Conservation (phyloP, 2,888 invertebrate species). For the Hypselothyrea guttata region DNA sequence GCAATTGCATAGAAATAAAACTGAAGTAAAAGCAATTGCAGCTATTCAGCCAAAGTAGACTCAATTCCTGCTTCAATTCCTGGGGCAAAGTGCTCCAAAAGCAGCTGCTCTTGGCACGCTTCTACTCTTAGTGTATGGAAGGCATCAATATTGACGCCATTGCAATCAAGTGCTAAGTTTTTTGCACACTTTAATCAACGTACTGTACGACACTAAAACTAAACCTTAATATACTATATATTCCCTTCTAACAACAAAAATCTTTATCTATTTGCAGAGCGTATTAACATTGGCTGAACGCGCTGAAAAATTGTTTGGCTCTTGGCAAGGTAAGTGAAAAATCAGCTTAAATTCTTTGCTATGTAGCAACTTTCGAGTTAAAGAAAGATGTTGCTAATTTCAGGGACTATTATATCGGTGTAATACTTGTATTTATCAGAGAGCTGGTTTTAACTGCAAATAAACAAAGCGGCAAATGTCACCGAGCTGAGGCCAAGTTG, state of each 20-base stretch:
- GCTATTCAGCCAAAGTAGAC: background rate
- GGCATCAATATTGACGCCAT: constrained; percentile 43
- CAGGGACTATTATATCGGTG: no score
- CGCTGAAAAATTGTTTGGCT: constrained; percentile 12
- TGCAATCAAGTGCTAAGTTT: constrained; percentile 37
- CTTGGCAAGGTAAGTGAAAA: constrained; percentile 33
- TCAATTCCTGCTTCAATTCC: background rate
- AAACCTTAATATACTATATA: constrained; percentile 36
- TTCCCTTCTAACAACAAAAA: background rate
- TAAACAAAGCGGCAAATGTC: background rate
- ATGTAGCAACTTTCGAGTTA: no score
- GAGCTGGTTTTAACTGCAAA: no score
- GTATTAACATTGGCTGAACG: constrained; percentile 15
- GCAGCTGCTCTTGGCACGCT: constrained; percentile 5
- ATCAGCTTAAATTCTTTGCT: background rate
- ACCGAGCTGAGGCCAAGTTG: background rate
- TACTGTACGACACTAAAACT: constrained; percentile 8
- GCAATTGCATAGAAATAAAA: constrained; percentile 67
- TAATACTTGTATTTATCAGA: no score
- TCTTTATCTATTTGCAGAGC: constrained; percentile 29
- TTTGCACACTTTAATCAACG: constrained; percentile 36
- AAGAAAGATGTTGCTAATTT: no score
- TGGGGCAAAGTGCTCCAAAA: background rate
- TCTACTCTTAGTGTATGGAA: constrained; percentile 12
- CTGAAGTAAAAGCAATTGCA: constrained; percentile 22